Evolutionary conservation across 2,888 invertebrate species (phyloP), one percentile per base, ranked within the genome.

Genomic region (Apamea anceps): DNA sequence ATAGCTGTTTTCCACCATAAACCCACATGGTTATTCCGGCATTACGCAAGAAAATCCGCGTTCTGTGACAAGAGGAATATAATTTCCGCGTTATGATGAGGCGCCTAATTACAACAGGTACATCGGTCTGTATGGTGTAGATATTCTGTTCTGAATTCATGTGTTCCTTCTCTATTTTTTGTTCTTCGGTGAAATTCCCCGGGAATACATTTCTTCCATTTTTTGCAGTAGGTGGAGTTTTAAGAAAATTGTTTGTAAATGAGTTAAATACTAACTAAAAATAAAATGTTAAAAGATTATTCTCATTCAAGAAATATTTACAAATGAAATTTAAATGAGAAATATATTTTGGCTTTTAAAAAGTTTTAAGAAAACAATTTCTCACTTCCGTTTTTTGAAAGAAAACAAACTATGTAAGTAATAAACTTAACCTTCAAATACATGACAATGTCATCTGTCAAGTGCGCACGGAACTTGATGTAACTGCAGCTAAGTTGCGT

Each of bases 401-500:
- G 4, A 28, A 77, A 74, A 74, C 28, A 32, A 60, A 42, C 2
- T 42, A 21, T 0, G 1, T n/a, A 8, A 0, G 1, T 32, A 42
- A 21, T 18, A 28, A 48, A 25, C 15, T 42, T 25, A 65, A 70
- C 28, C 25, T n/a, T 28, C 25, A 72, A 70, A 67, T 51, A 37
- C 13, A 28, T 18, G 21, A 72, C 67, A 83, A 42, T 73, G 88
- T 32, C 89, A 88, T 86, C 88, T 88, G 0, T 71, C 32, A 28
- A 37, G 21, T 12, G 37, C 0, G 45, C 0, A 7, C 8, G 51
- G 75, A 85, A 88, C 86, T 85, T 65, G 3, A 42, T 66, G 54
- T 15, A 4, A 32, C 54, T 42, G 6, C 1, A 71, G 32, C 42
- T 7, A 68, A 81, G 68, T 51, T 54, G 7, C 15, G 13, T 51